A percentile compares a stretch with the other conserved stretches of the same genome.
phyloP scores from a whole-genome alignment of 2,113 vertebrate species.

The Hepsetus odoe region DNA sequence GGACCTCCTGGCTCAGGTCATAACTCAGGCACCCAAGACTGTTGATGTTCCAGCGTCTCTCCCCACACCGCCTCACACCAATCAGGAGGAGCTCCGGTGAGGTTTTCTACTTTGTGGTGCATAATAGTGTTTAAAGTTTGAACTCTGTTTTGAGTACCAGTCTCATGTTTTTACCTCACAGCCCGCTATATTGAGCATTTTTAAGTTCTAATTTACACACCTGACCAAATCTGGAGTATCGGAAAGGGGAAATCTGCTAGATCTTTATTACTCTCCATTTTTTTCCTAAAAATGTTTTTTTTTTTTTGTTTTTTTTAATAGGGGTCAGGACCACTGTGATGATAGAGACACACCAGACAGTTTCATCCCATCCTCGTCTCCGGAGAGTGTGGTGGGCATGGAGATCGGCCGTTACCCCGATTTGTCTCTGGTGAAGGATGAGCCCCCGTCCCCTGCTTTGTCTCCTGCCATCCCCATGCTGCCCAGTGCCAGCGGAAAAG shows the following conservation, averaged over 20 bases:
- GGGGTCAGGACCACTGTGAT: conserved; percentile 83
- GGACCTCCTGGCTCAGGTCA: conserved; percentile 82
- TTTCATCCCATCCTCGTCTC: conserved; percentile 93
- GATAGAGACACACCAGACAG: conserved; percentile 85
- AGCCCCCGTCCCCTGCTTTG: conserved; percentile 85
- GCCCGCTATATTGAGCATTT: no score
- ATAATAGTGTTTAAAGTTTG: neutral
- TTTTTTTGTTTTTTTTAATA: conserved; percentile 57
- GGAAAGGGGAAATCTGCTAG: no score
- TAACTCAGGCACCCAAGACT: conserved; percentile 85
- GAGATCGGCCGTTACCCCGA: conserved; percentile 93
- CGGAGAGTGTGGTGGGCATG: conserved; percentile 87
- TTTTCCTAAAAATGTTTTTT: neutral
- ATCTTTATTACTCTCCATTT: no score
- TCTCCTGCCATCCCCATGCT: conserved; percentile 92
- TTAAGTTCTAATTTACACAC: no score
- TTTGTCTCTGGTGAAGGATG: conserved; percentile 88
- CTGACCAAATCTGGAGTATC: no score
- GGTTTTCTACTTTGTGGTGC: neutral
- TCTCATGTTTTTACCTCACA: no score
- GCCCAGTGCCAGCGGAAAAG: conserved; percentile 85
- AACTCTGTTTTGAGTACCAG: no score
- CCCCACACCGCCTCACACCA: conserved; percentile 95
- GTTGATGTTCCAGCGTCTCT: conserved; percentile 95
- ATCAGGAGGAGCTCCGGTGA: conserved; percentile 93